Base-by-base conservation (phyloP, 2,888 invertebrate species). In the Pterostichus madidus region DNA sequence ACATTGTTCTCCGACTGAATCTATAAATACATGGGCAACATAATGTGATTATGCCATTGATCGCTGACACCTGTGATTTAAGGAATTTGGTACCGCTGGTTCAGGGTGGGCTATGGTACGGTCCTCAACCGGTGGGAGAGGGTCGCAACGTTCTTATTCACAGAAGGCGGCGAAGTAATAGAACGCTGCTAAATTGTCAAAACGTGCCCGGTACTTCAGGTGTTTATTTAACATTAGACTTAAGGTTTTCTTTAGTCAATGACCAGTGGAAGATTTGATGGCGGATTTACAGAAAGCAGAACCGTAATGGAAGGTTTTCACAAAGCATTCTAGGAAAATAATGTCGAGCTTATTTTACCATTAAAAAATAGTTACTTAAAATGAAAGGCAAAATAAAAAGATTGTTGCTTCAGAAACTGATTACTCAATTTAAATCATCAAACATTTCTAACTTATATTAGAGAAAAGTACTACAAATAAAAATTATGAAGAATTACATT, bases 261-360 rank as follows among this genome's bases (percentile, higher is more conserved):
- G n/a, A n/a, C n/a, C n/a, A n/a, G n/a, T n/a, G n/a, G n/a, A n/a
- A 77, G 79, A 39, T 78, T 79, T 79, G 61, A 64, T 79, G 79
- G 79, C 78, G 17, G 68, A 71, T 71, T 71, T 44, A 71, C 68
- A 15, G n/a, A 56, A 17, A 15, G 24, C 24, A 24, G 24, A 13
- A 13, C 64, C 61, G 39, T 39, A 39, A 68, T 31, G 31, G 1
- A 24, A 24, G 24, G 3, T 24, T 24, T 24, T 24, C 64, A 68
- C 39, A 39, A 68, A 68, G 64, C 35, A 39, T 68, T 68, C 24
- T 39, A 2, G n/a, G 0, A 39, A 13, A 39, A 13, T 68, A 68
- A 68, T 68, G 39, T 61, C n/a, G 15, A 3, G 39, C n/a, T 68
- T 39, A 59, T 31, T 59, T 59, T 3, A 24, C 1, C 24, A 24